phyloP scores from a whole-genome alignment of 2,797 vertebrate genomes.

The Characodon lateralis region DNA sequence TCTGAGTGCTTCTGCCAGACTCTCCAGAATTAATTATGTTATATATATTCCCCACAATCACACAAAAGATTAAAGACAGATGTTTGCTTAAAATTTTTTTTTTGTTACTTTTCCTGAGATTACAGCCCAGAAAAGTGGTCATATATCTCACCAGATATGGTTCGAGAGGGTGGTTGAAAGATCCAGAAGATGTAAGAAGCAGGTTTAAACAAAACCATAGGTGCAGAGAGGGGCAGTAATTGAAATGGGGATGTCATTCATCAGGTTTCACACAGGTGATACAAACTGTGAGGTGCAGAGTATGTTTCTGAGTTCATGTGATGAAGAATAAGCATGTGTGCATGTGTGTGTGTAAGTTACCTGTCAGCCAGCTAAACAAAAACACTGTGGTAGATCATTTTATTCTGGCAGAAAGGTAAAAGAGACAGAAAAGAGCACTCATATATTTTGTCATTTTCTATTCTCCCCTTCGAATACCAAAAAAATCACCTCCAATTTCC shows the following conservation, averaged over 20 bases:
- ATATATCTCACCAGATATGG: constrained; percentile 13
- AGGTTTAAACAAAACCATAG: constrained; percentile 25
- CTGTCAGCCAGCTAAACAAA: constrained; percentile 51
- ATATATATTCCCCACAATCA: not conserved
- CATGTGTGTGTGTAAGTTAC: not conserved
- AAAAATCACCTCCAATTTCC: constrained; percentile 59
- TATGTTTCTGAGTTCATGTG: not conserved
- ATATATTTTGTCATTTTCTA: constrained; percentile 68
- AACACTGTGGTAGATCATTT: constrained; percentile 60
- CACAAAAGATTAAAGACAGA: not conserved
- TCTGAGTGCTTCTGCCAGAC: not conserved
- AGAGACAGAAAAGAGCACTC: constrained; percentile 53
- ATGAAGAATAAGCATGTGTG: not conserved
- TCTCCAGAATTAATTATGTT: not conserved
- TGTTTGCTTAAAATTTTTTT: not conserved
- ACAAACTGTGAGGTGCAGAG: constrained; percentile 20
- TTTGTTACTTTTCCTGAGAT: constrained; percentile 22
- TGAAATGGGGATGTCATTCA: constrained; percentile 57
- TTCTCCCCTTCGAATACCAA: constrained; percentile 47
- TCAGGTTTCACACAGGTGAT: constrained; percentile 48
- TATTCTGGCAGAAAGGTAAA: constrained; percentile 38
- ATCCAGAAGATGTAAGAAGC: constrained; percentile 11
- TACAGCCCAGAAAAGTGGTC: constrained; percentile 11
- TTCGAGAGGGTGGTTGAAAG: not conserved
- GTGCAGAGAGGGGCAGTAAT: constrained; percentile 49